Conservation (phyloP, 2,888 invertebrate genomes). For the Germaria angustata region DNA sequence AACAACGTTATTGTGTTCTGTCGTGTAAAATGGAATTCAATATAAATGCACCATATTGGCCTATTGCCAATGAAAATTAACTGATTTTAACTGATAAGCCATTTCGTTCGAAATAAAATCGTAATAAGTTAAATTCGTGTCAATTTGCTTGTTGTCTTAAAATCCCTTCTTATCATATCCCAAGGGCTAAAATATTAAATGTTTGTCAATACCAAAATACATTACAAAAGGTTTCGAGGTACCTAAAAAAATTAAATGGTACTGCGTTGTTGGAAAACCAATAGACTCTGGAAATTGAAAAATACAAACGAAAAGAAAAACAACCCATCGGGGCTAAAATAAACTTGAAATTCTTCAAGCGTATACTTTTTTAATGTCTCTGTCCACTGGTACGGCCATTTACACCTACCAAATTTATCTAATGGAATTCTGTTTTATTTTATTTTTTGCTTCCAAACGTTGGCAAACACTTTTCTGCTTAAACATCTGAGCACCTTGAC, state of each 20-base stretch:
- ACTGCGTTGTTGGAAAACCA: not conserved
- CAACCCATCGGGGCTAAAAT: not conserved
- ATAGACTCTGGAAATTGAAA: slow-evolving; percentile 2
- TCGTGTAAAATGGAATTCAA: no score
- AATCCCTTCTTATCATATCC: not conserved
- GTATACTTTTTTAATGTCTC: not conserved
- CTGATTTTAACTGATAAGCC: no score
- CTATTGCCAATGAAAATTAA: no score
- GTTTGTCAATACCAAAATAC: no score
- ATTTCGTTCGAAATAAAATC: no score
- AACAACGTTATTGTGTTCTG: no score
- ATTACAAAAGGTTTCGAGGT: not conserved
- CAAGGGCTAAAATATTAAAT: no score
- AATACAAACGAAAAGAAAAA: no score
- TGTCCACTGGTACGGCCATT: slow-evolving; percentile 20
- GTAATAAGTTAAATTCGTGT: no score
- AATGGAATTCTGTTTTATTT: slow-evolving; percentile 14
- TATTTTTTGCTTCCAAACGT: slow-evolving; percentile 8
- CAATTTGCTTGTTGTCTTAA: not conserved
- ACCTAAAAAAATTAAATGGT: not conserved
- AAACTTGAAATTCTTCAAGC: slow-evolving; percentile 1
- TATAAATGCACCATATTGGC: no score
- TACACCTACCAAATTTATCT: slow-evolving; percentile 20
- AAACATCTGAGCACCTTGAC: slow-evolving; percentile 25
- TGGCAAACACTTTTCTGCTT: slow-evolving; percentile 10